Evolutionary conservation across 2,888 invertebrate species (phyloP).

Genomic region (Apodemia mormo): DNA sequence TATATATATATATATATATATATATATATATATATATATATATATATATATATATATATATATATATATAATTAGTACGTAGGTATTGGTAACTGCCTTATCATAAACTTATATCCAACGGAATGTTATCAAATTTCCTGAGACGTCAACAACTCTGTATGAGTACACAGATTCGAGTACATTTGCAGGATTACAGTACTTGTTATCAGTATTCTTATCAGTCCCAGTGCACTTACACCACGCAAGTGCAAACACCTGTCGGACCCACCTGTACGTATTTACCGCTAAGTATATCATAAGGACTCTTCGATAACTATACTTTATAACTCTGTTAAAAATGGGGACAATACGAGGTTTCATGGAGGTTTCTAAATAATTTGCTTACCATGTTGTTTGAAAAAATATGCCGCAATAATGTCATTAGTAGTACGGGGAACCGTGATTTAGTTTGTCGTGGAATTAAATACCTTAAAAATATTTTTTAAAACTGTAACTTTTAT

Average conservation of each 20-base stretch:
- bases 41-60: no score
- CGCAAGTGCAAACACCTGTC: constrained; percentile 75
- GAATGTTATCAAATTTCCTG: constrained; percentile 20
- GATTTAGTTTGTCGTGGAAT: no score
- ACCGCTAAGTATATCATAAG: constrained; percentile 18
- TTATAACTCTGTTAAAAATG: background rate
- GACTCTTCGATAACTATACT: constrained; percentile 6
- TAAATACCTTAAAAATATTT: no score
- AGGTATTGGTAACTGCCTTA: background rate
- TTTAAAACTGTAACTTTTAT: no score
- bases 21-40: no score
- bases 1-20: no score
- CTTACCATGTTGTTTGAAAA: background rate
- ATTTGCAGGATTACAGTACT: constrained; percentile 40
- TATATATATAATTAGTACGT: background rate
- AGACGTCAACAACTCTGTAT: constrained; percentile 3
- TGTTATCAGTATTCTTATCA: constrained; percentile 65
- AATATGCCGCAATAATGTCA: background rate
- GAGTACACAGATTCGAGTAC: constrained; percentile 1
- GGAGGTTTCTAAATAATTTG: background rate
- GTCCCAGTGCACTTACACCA: constrained; percentile 58
- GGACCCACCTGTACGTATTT: constrained; percentile 57
- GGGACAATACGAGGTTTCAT: background rate
- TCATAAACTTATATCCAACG: background rate
- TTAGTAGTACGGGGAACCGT: no score